Evolutionary conservation across 2,888 invertebrate species (phyloP).

Genomic region (Teleiodes luculella): DNA sequence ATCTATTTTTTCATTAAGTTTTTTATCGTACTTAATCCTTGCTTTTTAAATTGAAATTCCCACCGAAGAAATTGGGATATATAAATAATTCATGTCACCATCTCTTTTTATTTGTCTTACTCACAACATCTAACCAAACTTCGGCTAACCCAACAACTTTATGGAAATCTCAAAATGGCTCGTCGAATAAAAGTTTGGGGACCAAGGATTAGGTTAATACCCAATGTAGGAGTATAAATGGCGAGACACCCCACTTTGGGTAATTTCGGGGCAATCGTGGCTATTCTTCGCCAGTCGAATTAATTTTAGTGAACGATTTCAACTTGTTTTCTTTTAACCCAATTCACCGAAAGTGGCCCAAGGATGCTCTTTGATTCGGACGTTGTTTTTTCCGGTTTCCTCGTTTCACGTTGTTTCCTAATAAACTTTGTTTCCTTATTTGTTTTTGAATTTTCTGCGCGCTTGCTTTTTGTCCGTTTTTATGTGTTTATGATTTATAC

Average conservation of each 20-base stretch:
- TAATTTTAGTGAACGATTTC: conserved; percentile 10
- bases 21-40: too few relatives aligned
- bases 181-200: not conserved
- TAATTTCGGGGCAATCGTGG: not conserved
- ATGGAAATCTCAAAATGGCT: too few relatives aligned
- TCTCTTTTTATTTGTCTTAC: too few relatives aligned
- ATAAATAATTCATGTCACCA: too few relatives aligned
- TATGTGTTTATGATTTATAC: too few relatives aligned
- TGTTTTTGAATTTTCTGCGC: not conserved
- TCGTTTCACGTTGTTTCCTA: not conserved
- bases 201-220: not conserved
- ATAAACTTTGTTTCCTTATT: not conserved
- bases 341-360: not conserved
- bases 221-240: not conserved
- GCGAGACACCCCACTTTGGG: not conserved
- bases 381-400: not conserved
- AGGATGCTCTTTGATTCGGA: not conserved
- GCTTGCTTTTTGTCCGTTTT: too few relatives aligned
- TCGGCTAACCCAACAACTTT: too few relatives aligned
- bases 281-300: not conserved
- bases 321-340: conserved; percentile 9
- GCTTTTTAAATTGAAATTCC: too few relatives aligned
- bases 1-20: too few relatives aligned
- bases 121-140: too few relatives aligned
- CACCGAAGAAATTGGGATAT: too few relatives aligned